Conservation (phyloP, 2,888 invertebrate species). For the Melanophora roralis region DNA sequence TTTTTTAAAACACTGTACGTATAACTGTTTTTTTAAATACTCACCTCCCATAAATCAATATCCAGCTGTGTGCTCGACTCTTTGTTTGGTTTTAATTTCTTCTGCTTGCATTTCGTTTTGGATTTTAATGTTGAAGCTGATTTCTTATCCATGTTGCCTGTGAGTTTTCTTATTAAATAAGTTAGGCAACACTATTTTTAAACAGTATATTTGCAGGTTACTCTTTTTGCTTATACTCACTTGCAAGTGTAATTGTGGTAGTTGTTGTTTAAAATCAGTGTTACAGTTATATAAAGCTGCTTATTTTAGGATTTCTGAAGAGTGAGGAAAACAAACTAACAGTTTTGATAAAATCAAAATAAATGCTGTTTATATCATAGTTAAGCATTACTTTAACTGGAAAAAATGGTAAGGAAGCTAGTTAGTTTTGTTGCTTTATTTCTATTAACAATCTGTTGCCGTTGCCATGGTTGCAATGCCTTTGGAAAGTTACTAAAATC, state of each 20-base stretch:
- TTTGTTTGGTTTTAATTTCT: conserved; percentile 71
- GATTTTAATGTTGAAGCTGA: conserved; percentile 61
- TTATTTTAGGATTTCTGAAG: background rate
- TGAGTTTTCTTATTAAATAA: background rate
- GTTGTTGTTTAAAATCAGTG: conserved; percentile 6
- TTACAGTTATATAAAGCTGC: conserved; percentile 19
- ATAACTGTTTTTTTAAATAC: conserved; percentile 36
- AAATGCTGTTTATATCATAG: too few relatives aligned
- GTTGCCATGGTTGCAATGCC: too few relatives aligned
- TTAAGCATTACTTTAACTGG: background rate
- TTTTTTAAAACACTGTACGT: background rate
- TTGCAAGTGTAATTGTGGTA: background rate
- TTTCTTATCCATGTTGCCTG: conserved; percentile 59
- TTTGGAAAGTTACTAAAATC: too few relatives aligned
- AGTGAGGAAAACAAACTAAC: too few relatives aligned
- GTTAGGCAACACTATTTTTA: background rate
- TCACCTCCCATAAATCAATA: conserved; percentile 76
- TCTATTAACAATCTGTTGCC: conserved; percentile 42
- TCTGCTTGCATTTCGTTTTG: conserved; percentile 71
- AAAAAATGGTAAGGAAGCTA: background rate
- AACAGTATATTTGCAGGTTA: background rate
- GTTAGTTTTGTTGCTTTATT: background rate
- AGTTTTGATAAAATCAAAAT: too few relatives aligned
- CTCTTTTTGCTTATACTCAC: background rate
- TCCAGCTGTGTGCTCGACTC: conserved; percentile 74